Base-by-base conservation (phyloP, 2,888 invertebrate species). In the Helleia helle region DNA sequence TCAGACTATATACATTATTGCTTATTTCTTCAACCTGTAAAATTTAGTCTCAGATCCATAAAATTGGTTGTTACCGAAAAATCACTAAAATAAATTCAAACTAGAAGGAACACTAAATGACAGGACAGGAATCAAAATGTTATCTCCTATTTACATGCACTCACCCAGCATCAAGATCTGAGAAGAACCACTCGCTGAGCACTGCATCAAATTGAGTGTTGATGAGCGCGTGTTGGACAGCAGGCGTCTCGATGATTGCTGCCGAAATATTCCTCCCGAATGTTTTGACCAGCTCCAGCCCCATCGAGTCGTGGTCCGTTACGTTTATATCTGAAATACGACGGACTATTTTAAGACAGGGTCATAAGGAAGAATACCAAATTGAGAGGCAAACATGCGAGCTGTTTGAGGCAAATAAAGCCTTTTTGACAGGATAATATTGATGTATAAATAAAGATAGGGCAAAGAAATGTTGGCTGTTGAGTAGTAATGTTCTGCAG, bases 181-280 rank as follows among this genome's bases (percentile, higher is more conserved):
- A 56, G 48, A 73, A 66, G 55, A 71, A 71, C 43, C 58, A 57
- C 41, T 74, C 74, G 0, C 65, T 62, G 37, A 73, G 44, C 2
- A 75, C 67, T 0, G 74, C 75, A 17, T 75, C 73, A 28, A 55
- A 75, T 27, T 65, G 52, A 0, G 53, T 54, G 0, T 50, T 44
- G 5, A 45, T 47, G 7, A 74, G 13, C 0, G 43, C 54, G 0
- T 55, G 49, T 25, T 13, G 11, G 1, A 40, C 40, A 2, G 24
- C 24, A 11, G 40, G 40, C 1, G 14, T 24, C 7, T 22, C 17
- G 1, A 31, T 24, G 11, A 40, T n/a, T 11, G 31, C 40, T 12
- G 11, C 31, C 5, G 40, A 40, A 5, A 40, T 26, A 4, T 34
- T 26, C 9, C 24, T 15, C 12, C 40, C 31, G 25, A 40, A 40